Base-by-base conservation (phyloP, 2,888 invertebrate species). In the Philaethria dido region DNA sequence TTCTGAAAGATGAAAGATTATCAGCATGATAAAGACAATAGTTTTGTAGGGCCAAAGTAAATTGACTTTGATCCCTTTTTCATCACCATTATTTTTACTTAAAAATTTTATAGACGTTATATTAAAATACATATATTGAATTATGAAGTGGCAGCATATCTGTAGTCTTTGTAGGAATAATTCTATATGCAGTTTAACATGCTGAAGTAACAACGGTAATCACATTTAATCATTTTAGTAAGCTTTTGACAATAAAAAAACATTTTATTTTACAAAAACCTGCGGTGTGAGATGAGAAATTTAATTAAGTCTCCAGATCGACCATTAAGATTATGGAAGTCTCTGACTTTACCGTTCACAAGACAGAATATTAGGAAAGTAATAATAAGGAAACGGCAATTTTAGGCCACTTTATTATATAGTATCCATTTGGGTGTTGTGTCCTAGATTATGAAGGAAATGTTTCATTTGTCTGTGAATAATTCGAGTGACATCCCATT, bases 251-350 rank as follows among this genome's bases (percentile, higher is more conserved):
- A 22, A 8, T 16, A 45, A 22, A 29, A 36, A 54, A 63, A 63
- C 33, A 29, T 5, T 14, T 33, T 63, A 67, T 69, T 68, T 71
- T 68, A 66, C 59, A 47, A 71, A 55, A 67, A 14, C 55, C 52
- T 65, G 48, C 14, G 48, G 59, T 14, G 63, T 69, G 42, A 63
- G 45, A 61, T 44, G 62, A 50, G 57, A 66, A 66, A 67, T 72
- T 72, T 70, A 70, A 72, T 72, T 68, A 70, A 72, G 69, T 65
- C 69, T 55, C 50, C 62, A 72, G 66, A 72, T 68, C 64, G 57
- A 62, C 62, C 62, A 69, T 72, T 67, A 70, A 64, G 66, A 70
- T 72, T 66, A 70, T 66, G 59, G 42, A 52, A 67, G 66, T 44
- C 33, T 33, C 45, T 39, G 44, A 13, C 33, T 18, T 33, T 39